Evolutionary conservation across 2,113 vertebrate genomes (phyloP).

Genomic region (Promerops cafer): DNA sequence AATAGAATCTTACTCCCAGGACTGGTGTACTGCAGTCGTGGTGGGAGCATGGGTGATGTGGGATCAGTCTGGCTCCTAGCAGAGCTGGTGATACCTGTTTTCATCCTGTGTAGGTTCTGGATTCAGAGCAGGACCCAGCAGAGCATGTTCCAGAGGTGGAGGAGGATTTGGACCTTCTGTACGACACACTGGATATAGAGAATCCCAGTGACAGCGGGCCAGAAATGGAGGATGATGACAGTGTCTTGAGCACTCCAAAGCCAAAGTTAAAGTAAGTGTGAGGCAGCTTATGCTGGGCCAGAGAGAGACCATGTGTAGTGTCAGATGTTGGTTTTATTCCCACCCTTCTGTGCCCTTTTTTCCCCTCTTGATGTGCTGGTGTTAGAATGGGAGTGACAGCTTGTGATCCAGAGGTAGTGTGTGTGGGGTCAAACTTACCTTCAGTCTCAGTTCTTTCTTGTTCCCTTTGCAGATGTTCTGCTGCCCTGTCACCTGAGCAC

Average conservation of each 20-base stretch:
- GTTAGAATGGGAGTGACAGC: not conserved
- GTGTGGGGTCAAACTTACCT: not conserved
- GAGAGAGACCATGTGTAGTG: fast-evolving
- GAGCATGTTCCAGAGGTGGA: slow-evolving; percentile 89
- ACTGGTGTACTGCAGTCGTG: not conserved
- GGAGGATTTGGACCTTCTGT: slow-evolving; percentile 88
- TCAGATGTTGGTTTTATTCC: not conserved
- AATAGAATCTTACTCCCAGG: not conserved
- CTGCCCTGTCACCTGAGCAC: not conserved
- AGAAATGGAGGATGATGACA: slow-evolving; percentile 95
- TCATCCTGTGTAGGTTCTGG: slow-evolving; percentile 79
- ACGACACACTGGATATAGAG: slow-evolving; percentile 92
- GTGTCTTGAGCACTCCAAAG: slow-evolving; percentile 94
- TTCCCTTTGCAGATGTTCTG: not conserved
- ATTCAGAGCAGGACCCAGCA: slow-evolving; percentile 92
- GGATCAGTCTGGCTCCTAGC: not conserved
- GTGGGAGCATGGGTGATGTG: not conserved
- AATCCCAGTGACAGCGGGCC: slow-evolving; percentile 95
- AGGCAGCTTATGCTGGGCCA: not conserved
- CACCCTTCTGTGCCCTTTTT: not conserved
- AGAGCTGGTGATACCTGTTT: not conserved
- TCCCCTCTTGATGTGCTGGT: not conserved
- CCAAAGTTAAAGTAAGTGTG: slow-evolving; percentile 88
- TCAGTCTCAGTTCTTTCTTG: not conserved
- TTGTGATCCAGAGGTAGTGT: not conserved